Evolutionary conservation across 2,888 invertebrate species (phyloP), one percentile per base, ranked within the genome.

Genomic region (Eupithecia subfuscata): DNA sequence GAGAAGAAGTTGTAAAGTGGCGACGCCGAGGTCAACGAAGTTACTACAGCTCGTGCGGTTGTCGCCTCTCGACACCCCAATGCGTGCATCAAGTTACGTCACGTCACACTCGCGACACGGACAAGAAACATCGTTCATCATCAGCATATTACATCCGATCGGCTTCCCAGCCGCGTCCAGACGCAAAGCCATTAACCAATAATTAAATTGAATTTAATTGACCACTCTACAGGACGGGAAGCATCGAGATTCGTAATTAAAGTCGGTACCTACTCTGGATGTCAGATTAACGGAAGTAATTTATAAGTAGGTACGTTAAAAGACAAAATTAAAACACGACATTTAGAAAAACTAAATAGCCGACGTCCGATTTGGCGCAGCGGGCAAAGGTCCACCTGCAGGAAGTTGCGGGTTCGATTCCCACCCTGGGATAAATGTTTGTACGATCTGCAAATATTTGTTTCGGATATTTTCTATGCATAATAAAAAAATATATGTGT

Each of bases 1-100:
- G 72, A 74, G 56, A 43, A 60, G 45, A 37, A 68, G 71, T 65
- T 79, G 64, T 48, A 25, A 37, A 22, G 70, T 69, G 73, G 60
- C 34, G 25, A 73, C 14, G 25, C 60, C 56, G 68, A 56, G 45
- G 71, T 69, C 25, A 60, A 60, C 60, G 12, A 25, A 60, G 60
- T 60, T 56, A 56, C 11, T 22, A 56, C 11, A 22, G 11, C 56
- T 60, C 22, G 22, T 11, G 56, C 22, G 9, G 22, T 22, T 22
- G 52, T 56, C 2, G 11, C 22, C 2, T 52, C n/a, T 22, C n/a
- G 22, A 2, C 22, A 52, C 11, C 56, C 25, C 4, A 25, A 56
- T 56, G 22, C 9, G 6, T 11, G 3, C 22, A 0, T 22, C 22
- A 56, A 5, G 60, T 60, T 0, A 12, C 56, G 12, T 56, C 9